Evolutionary conservation across 2,113 vertebrate species (phyloP).

Genomic region (Columbina picui): DNA sequence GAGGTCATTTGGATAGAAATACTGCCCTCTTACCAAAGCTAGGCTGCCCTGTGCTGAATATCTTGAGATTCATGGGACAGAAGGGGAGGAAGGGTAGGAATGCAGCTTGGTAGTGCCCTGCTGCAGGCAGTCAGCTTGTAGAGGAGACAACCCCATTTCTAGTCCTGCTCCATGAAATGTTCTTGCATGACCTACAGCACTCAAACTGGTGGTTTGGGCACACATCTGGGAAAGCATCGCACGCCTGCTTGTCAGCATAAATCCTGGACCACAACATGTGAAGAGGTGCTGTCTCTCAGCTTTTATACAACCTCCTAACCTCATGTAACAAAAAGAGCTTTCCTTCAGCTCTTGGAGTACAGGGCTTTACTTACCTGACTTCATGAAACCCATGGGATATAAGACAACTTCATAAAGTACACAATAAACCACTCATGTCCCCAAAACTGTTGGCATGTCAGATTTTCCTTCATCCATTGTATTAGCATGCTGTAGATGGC

Average conservation of each 20-base stretch:
- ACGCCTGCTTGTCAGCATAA: not conserved
- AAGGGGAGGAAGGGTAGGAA: not conserved
- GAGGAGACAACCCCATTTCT: not conserved
- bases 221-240: not conserved
- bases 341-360: not conserved
- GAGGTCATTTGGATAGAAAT: not conserved
- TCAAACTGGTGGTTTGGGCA: not conserved
- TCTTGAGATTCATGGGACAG: not conserved
- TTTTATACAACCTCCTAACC: not conserved
- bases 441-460: not conserved
- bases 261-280: not conserved
- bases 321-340: not conserved
- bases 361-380: not conserved
- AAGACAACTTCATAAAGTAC: not conserved
- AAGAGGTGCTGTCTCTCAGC: not conserved
- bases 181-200: not conserved
- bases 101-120: fast-evolving
- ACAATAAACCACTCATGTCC: not conserved
- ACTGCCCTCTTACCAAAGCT: not conserved
- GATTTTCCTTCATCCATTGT: not conserved
- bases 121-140: not conserved
- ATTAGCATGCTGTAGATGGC: not conserved
- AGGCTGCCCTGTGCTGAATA: not conserved
- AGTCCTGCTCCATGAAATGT: not conserved
- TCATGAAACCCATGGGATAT: not conserved